These are phyloP conservation scores for Schizopygopsis pylzovi DNA, from an alignment of 2,797 vertebrate species.

Conservation along the genomic window DNA sequence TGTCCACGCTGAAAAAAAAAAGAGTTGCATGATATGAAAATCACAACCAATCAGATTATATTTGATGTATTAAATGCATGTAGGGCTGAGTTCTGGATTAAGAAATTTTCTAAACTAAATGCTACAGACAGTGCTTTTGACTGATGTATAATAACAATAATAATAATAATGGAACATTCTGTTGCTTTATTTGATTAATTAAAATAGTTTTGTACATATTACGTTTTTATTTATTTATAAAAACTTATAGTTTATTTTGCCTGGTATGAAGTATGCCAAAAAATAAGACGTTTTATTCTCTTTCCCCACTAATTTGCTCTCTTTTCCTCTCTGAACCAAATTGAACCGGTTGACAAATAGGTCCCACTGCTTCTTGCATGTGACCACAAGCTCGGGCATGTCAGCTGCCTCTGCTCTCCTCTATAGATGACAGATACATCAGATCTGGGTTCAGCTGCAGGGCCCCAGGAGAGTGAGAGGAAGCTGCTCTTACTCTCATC, in stretches of 20 bases:
- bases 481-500: conserved; percentile 51
- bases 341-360: conserved; percentile 50
- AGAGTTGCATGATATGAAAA: neutral
- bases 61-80: neutral
- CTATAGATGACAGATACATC: conserved; percentile 74
- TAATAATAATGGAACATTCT: too few species aligned
- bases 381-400: conserved; percentile 65
- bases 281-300: conserved; percentile 29
- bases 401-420: conserved; percentile 62
- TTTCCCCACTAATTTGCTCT: conserved; percentile 25
- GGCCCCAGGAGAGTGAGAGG: conserved; percentile 53
- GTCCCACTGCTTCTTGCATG: conserved; percentile 53
- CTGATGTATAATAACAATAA: neutral
- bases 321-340: conserved; percentile 40
- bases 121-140: neutral
- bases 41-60: neutral
- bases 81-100: neutral
- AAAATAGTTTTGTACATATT: neutral
- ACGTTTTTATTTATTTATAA: neutral
- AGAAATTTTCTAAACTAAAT: neutral
- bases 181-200: neutral
- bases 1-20: neutral
- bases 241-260: too few species aligned
- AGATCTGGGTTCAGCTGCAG: conserved; percentile 63
- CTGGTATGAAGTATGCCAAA: too few species aligned